phyloP scores from a whole-genome alignment of 2,888 invertebrate genomes.

The Nemurella pictetii region DNA sequence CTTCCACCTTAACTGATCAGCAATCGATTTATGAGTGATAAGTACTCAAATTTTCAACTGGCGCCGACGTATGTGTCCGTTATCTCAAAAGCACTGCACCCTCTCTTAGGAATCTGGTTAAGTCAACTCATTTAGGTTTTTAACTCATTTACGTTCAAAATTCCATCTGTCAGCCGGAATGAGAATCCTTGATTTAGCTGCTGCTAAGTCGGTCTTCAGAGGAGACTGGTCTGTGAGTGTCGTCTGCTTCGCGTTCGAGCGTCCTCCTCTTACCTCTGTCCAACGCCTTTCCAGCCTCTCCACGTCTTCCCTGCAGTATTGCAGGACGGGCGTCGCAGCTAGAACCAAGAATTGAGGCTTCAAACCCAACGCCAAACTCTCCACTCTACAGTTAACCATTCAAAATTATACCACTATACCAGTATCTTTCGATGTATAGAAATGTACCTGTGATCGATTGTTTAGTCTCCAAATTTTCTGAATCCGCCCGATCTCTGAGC shows the following conservation, averaged over 20 bases:
- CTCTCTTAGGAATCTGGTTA: no score
- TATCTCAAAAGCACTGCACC: no score
- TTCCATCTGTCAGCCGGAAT: slow-evolving; percentile 58
- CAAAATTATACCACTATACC: no score
- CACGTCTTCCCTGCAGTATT: slow-evolving; percentile 57
- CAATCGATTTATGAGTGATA: no score
- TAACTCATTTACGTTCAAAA: slow-evolving; percentile 58
- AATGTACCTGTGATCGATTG: neutral
- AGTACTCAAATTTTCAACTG: no score
- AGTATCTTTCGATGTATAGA: no score
- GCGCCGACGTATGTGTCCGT: no score
- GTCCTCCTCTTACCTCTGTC: slow-evolving; percentile 45
- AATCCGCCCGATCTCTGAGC: neutral
- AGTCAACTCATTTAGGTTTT: no score
- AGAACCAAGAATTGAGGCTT: neutral
- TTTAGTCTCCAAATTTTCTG: neutral
- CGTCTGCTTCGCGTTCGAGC: slow-evolving; percentile 50
- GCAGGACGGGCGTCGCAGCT: slow-evolving; percentile 46
- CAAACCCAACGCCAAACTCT: no score
- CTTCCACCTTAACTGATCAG: no score
- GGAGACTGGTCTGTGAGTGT: slow-evolving; percentile 47
- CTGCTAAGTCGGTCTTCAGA: slow-evolving; percentile 54
- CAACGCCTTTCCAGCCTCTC: slow-evolving; percentile 55
- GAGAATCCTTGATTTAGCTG: slow-evolving; percentile 58
- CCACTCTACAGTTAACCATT: neutral